Evolutionary conservation across 2,797 vertebrate species (phyloP), one percentile per base, ranked within the genome.

Genomic region (Trachops cirrhosus): DNA sequence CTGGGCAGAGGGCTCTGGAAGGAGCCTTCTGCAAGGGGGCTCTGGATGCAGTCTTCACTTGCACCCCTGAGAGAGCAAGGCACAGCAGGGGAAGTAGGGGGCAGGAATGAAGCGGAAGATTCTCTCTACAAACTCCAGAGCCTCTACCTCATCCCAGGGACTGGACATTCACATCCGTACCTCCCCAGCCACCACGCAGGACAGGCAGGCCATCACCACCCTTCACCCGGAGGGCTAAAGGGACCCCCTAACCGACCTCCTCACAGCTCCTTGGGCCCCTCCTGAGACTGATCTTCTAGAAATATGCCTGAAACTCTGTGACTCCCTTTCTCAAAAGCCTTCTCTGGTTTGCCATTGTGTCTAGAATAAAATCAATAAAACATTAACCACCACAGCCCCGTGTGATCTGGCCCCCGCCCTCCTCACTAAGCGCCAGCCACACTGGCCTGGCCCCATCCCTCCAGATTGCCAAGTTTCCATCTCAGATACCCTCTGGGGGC

Each of bases 251-350:
- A 39, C 46, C 44, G 37, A 37, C 24, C 67, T 54, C 44, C 37
- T 37, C 57, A 67, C 1, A 73, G 19, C 46, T 7, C 29, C 75
- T 6, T 75, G 54, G 26, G 26, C 9, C 39, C 70, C 24, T 52
- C 18, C 84, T 59, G 46, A 32, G 29, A 50, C 48, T 52, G 70
- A 85, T 67, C 70, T 48, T 89, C 75, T 34, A 50, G 67, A 86
- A 86, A 86, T 54, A 34, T 41, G 59, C 86, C 82, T 8, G n/a
- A 87, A 84, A 39, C 29, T 59, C 46, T 48, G 11, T 67, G 70
- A 79, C 67, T 44, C 57, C 41, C 64, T 95, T 88, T 59, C 95
- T 93, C 64, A 73, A 84, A 93, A 95, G 50, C 50, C 67, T 84
- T 68, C 89, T 16, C 0, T 9, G 71, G 52, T 79, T 77, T 46